Evolutionary conservation across 1,140 invertebrate species (phyloP).

Genomic region (Drosophila punjabiensis): DNA sequence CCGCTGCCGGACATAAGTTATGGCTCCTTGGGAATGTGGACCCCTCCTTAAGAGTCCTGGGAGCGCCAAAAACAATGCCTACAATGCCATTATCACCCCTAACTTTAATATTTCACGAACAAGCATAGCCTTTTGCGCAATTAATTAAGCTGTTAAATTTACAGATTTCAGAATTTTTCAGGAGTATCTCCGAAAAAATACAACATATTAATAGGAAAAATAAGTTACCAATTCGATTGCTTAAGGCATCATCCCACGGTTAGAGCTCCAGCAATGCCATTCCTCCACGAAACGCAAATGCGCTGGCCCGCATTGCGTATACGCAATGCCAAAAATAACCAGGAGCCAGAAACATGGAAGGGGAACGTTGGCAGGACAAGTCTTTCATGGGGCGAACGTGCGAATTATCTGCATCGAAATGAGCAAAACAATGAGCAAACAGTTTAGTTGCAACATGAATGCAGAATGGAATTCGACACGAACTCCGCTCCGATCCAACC

Average conservation of each 20-base stretch:
- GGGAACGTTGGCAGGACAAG: slow-evolving; percentile 15
- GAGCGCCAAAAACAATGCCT: not conserved
- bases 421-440: slow-evolving; percentile 44
- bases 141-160: not conserved
- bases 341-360: not conserved
- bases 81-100: not conserved
- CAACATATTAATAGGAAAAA: too few species aligned
- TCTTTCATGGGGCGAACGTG: slow-evolving; percentile 37
- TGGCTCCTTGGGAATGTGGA: slow-evolving; percentile 14
- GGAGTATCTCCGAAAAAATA: too few species aligned
- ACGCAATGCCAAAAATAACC: slow-evolving; percentile 23
- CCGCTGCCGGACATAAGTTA: slow-evolving; percentile 25
- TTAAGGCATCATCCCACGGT: not conserved
- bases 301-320: slow-evolving; percentile 25
- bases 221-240: not conserved
- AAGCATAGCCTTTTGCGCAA: not conserved
- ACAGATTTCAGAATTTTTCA: not conserved
- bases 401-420: slow-evolving; percentile 53
- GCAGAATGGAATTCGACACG: slow-evolving; percentile 42
- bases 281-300: slow-evolving; percentile 7
- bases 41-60: not conserved
- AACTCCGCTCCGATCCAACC: not conserved
- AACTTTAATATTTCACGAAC: not conserved
- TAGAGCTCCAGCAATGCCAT: not conserved
- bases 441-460: slow-evolving; percentile 46